phyloP scores from a whole-genome alignment of 1,140 invertebrate species.

The Heliconius melpomene region DNA sequence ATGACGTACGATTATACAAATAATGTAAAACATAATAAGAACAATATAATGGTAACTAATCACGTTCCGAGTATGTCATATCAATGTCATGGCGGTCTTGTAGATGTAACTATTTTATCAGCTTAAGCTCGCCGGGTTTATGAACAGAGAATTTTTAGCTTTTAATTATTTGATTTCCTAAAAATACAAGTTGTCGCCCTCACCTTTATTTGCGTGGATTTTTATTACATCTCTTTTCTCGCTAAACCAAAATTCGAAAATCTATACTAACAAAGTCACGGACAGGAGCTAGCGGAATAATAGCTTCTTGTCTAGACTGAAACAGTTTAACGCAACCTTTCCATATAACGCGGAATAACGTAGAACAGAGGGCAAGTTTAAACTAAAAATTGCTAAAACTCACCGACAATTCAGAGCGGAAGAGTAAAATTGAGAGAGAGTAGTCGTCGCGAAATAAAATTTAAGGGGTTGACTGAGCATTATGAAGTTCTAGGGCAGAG shows the following conservation, averaged over 20 bases:
- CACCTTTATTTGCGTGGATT: too few relatives aligned
- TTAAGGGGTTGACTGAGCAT: constrained; percentile 34
- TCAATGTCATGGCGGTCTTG: too few relatives aligned
- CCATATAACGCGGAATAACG: constrained; percentile 1
- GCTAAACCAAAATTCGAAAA: not conserved
- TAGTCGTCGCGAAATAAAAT: constrained; percentile 32
- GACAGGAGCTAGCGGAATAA: not conserved
- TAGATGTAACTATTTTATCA: too few relatives aligned
- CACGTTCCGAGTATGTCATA: too few relatives aligned
- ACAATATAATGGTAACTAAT: too few relatives aligned
- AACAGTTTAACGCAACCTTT: not conserved
- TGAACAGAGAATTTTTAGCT: too few relatives aligned
- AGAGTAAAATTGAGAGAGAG: constrained; percentile 25
- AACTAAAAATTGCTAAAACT: constrained; percentile 13
- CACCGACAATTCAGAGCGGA: constrained; percentile 14
- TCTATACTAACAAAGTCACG: not conserved
- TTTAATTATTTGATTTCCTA: too few relatives aligned
- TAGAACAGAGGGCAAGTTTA: not conserved
- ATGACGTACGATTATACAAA: too few relatives aligned
- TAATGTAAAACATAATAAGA: too few relatives aligned
- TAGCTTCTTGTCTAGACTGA: constrained; percentile 5
- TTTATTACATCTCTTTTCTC: not conserved
- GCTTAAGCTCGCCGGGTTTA: too few relatives aligned
- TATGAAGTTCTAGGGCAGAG: constrained; percentile 10
- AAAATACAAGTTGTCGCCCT: too few relatives aligned